Evolutionary conservation across 2,888 invertebrate species (phyloP), one percentile per base, ranked within the genome.

Genomic region (Athetis lepigone): DNA sequence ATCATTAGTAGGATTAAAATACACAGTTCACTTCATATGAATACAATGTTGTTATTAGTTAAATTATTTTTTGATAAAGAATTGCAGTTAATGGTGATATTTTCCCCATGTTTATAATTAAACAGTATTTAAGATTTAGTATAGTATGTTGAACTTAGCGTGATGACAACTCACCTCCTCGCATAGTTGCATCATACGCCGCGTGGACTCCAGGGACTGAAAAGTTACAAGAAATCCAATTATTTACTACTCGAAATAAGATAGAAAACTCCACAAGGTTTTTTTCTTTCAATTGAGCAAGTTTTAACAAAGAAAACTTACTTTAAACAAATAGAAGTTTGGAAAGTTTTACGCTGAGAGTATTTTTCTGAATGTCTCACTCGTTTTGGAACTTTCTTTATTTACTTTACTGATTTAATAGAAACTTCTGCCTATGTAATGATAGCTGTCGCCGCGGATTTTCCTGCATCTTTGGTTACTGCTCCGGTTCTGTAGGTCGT

Each of bases 101-200:
- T 60, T 47, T 58, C 39, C 49, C 46, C 37, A 59, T 58, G 29
- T 29, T 57, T 18, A 36, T 37, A 54, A 50, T 59, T 21, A 16
- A 45, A 36, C 49, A n/a, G n/a, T n/a, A n/a, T n/a, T n/a, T n/a
- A n/a, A n/a, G n/a, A n/a, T 9, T 61, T 65, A 66, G 21, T 19
- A 16, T 45, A 37, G 21, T 46, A 57, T 21, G n/a, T 29, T 45
- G 45, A 50, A 52, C 46, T 33, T 43, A 67, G 23, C 33, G 25
- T 49, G 37, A 65, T 52, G 52, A 52, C 56, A 70, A 83, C 97
- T 97, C 96, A 98, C 98, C 97, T 98, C 98, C 95, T 98, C 98
- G 92, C 98, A 98, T 94, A 98, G 96, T 82, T 97, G 96, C 96
- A 98, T 96, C 98, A 98, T 98, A 85, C 98, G 98, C 88, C 98